Conservation (phyloP, 1,140 invertebrate species). For the Drosophila prosaltans region DNA sequence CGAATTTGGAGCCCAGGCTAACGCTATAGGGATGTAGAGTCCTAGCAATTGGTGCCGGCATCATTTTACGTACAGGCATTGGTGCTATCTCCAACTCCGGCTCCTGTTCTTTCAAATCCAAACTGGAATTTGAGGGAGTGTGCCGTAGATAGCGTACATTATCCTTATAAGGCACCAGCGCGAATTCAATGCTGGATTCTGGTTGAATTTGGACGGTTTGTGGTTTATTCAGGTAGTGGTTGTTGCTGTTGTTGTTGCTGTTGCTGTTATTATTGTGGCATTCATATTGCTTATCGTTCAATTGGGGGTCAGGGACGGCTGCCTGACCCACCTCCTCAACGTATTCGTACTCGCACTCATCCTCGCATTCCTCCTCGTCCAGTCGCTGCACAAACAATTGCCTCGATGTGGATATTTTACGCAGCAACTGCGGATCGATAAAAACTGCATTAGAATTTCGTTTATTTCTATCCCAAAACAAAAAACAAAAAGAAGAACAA, state of each 20-base stretch:
- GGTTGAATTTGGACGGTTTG: conserved; percentile 45
- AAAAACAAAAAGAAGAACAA: too few species aligned
- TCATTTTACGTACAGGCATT: background rate
- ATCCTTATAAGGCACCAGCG: conserved; percentile 69
- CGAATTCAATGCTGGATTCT: conserved; percentile 52
- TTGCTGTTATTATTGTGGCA: conserved; percentile 27
- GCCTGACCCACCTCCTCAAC: conserved; percentile 26
- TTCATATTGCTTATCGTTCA: conserved; percentile 44
- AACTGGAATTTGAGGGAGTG: conserved; percentile 75
- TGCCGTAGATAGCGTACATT: conserved; percentile 75
- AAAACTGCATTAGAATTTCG: background rate
- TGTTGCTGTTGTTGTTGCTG: conserved; percentile 19
- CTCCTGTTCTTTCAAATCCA: conserved; percentile 45
- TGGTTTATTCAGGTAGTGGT: conserved; percentile 21
- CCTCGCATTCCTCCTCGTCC: conserved; percentile 67
- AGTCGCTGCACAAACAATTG: conserved; percentile 73
- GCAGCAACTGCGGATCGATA: conserved; percentile 59
- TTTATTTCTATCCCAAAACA: conserved; percentile 4
- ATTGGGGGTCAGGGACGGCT: conserved; percentile 21
- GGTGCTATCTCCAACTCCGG: conserved; percentile 12
- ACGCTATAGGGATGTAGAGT: conserved; percentile 55
- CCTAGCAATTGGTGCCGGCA: background rate
- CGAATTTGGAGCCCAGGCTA: conserved; percentile 68
- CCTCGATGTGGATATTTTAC: conserved; percentile 72
- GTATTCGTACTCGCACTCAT: conserved; percentile 29